Conservation (phyloP, 1,140 invertebrate species). For the Nebria ingens region DNA sequence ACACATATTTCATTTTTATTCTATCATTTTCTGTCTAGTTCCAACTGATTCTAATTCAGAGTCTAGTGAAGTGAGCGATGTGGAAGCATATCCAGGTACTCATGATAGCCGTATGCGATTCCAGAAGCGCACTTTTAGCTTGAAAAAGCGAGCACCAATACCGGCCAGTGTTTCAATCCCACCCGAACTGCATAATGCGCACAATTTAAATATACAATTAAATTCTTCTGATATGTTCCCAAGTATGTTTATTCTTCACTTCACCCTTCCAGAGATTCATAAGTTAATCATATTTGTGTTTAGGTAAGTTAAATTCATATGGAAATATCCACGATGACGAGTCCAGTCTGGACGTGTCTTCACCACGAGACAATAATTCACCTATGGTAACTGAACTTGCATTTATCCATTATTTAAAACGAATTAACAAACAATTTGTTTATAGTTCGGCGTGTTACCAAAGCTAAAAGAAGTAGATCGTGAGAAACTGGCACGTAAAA, state of each 20-base stretch:
- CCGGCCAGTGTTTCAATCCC: slow-evolving; percentile 20
- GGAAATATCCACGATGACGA: slow-evolving; percentile 51
- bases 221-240: slow-evolving; percentile 28
- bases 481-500: slow-evolving; percentile 52
- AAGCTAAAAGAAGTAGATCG: slow-evolving; percentile 49
- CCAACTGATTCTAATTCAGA: slow-evolving; percentile 39
- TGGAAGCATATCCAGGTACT: slow-evolving; percentile 28
- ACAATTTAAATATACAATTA: slow-evolving; percentile 29
- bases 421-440: no score
- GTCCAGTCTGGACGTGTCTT: slow-evolving; percentile 55
- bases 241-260: slow-evolving; percentile 16
- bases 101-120: slow-evolving; percentile 24
- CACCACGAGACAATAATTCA: slow-evolving; percentile 56
- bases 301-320: slow-evolving; percentile 29
- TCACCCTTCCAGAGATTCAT: no score
- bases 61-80: slow-evolving; percentile 40
- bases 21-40: slow-evolving; percentile 17
- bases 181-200: slow-evolving; percentile 29
- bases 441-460: slow-evolving; percentile 47
- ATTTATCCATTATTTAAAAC: slow-evolving; percentile 4
- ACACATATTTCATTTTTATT: background rate
- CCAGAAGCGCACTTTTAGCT: slow-evolving; percentile 32
- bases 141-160: slow-evolving; percentile 30
- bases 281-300: slow-evolving; percentile 18
- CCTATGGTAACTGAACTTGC: slow-evolving; percentile 42